Conservation (phyloP, 2,888 invertebrate species). For the Ochlodes sylvanus region DNA sequence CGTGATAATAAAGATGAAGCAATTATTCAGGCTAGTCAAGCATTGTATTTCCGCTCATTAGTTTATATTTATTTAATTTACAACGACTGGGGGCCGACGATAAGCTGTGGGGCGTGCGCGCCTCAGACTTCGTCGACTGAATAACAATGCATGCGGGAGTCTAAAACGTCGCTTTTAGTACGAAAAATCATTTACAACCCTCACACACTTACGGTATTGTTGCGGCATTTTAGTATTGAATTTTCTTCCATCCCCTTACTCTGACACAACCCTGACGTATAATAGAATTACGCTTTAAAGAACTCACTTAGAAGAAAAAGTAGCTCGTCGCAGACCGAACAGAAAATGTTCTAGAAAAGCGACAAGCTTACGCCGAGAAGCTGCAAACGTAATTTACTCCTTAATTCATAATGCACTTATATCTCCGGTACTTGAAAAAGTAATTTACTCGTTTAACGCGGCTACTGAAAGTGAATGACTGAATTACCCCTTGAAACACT, state of each 20-base stretch:
- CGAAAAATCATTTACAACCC: slow-evolving; percentile 54
- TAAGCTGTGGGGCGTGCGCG: slow-evolving; percentile 81
- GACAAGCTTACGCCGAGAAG: slow-evolving; percentile 50
- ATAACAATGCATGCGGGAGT: slow-evolving; percentile 77
- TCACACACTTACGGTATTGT: slow-evolving; percentile 38
- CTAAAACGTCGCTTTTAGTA: slow-evolving; percentile 69
- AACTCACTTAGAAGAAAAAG: slow-evolving; percentile 53
- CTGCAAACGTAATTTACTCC: slow-evolving; percentile 58
- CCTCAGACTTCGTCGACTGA: slow-evolving; percentile 73
- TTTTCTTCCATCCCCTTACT: slow-evolving; percentile 46
- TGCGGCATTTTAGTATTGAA: slow-evolving; percentile 58
- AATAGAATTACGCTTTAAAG: slow-evolving; percentile 61
- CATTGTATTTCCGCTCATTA: slow-evolving; percentile 84
- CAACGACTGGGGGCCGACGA: slow-evolving; percentile 80
- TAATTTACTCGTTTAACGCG: slow-evolving; percentile 34
- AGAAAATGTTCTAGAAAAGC: slow-evolving; percentile 51
- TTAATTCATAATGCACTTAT: slow-evolving; percentile 50
- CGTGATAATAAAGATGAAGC: slow-evolving; percentile 66
- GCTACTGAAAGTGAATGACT: slow-evolving; percentile 36
- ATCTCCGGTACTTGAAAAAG: slow-evolving; percentile 38
- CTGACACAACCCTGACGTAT: slow-evolving; percentile 56
- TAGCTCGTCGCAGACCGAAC: slow-evolving; percentile 51
- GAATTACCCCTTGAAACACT: slow-evolving; percentile 3
- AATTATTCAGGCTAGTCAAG: slow-evolving; percentile 81
- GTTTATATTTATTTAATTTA: slow-evolving; percentile 85